These are phyloP conservation scores for Gandaritis pyraliata DNA, from an alignment of 2,888 invertebrate genomes.

Conservation along the genomic window DNA sequence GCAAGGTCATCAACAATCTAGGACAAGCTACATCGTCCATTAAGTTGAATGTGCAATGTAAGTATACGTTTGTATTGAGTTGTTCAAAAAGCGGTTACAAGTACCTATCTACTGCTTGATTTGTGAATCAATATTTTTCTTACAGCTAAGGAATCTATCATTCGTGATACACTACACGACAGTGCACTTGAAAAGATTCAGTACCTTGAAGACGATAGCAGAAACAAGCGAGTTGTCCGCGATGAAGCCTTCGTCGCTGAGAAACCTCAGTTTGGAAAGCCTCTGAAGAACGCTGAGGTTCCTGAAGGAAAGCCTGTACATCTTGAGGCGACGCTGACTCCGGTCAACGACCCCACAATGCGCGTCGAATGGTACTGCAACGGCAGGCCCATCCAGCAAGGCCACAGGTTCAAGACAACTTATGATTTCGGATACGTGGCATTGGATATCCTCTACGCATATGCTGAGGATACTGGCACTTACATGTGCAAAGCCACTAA, in stretches of 20 bases:
- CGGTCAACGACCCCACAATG: constrained; percentile 99
- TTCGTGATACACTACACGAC: constrained; percentile 96
- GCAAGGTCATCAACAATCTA: constrained; percentile 93
- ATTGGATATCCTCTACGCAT: constrained; percentile 97
- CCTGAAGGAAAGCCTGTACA: constrained; percentile 95
- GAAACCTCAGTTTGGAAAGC: constrained; percentile 95
- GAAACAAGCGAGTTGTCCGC: constrained; percentile 88
- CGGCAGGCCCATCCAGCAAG: constrained; percentile 95
- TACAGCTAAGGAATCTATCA: constrained; percentile 91
- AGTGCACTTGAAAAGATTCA: constrained; percentile 96
- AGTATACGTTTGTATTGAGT: constrained; percentile 53
- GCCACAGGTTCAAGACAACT: constrained; percentile 97
- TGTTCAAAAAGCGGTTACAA: no score
- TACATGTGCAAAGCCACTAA: constrained; percentile 98
- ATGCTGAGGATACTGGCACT: constrained; percentile 98
- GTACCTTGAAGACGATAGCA: constrained; percentile 93
- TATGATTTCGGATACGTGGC: constrained; percentile 99
- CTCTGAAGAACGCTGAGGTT: constrained; percentile 93
- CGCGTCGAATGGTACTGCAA: constrained; percentile 99
- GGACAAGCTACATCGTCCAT: constrained; percentile 94
- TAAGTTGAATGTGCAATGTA: constrained; percentile 91
- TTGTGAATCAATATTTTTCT: constrained; percentile 40
- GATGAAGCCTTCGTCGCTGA: constrained; percentile 92
- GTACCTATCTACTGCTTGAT: background rate
- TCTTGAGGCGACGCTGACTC: constrained; percentile 96